A percentile compares a stretch with the other conserved stretches of the same genome.
Evolutionary conservation across 2,888 invertebrate species (phyloP).

Genomic region (Onchidella celtica): DNA sequence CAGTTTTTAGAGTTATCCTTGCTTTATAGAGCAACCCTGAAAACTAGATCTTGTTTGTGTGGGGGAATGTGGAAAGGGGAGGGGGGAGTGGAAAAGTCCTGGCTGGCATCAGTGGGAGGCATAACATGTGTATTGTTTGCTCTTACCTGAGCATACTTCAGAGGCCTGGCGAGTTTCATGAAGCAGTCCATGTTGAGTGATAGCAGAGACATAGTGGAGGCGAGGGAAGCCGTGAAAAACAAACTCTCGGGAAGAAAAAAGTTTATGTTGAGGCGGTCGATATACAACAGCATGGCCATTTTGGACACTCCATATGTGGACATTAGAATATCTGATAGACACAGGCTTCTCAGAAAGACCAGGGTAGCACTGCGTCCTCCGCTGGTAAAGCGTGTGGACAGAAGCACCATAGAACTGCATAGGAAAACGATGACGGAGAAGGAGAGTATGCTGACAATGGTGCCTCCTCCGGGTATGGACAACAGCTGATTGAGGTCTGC

Average conservation of each 20-base stretch:
- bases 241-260: slow-evolving; percentile 75
- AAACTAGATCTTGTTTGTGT: too few relatives aligned
- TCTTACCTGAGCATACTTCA: slow-evolving; percentile 53
- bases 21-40: too few relatives aligned
- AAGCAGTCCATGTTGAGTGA: slow-evolving; percentile 68
- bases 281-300: slow-evolving; percentile 59
- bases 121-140: too few relatives aligned
- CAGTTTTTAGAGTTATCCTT: too few relatives aligned
- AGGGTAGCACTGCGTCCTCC: slow-evolving; percentile 67
- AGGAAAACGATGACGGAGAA: slow-evolving; percentile 62
- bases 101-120: too few relatives aligned
- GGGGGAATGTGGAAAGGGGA: too few relatives aligned
- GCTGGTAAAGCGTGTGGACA: slow-evolving; percentile 53
- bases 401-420: slow-evolving; percentile 31
- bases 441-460: slow-evolving; percentile 40
- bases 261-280: slow-evolving; percentile 61
- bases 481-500: background rate
- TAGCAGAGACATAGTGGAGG: slow-evolving; percentile 64
- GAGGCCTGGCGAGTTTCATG: slow-evolving; percentile 62
- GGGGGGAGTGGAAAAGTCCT: too few relatives aligned
- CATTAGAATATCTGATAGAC: slow-evolving; percentile 62
- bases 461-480: background rate
- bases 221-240: slow-evolving; percentile 67
- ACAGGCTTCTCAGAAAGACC: slow-evolving; percentile 68
- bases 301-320: slow-evolving; percentile 72